phyloP scores from a whole-genome alignment of 2,888 invertebrate species.

The Thereva nobilitata region DNA sequence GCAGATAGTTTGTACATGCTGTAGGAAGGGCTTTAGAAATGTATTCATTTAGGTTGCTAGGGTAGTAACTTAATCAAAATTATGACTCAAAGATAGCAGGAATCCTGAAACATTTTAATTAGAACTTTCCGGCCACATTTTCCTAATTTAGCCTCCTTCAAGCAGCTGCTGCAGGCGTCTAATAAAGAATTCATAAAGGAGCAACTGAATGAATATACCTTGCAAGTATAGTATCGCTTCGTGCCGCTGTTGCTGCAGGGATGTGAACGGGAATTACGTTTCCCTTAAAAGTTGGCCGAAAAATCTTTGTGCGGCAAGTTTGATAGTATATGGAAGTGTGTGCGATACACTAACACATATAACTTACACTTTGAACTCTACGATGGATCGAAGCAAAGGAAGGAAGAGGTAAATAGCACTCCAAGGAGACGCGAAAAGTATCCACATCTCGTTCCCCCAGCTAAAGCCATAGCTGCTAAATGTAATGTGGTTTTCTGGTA shows the following conservation, averaged over 20 bases:
- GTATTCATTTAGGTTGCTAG: conserved; percentile 17
- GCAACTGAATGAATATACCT: neutral
- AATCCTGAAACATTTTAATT: conserved; percentile 33
- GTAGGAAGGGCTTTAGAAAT: neutral
- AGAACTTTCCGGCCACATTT: conserved; percentile 33
- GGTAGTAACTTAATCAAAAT: conserved; percentile 33
- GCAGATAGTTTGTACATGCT: too few relatives aligned
- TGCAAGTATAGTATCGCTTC: neutral
- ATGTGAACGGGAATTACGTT: neutral
- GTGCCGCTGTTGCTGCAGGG: neutral
- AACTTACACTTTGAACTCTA: neutral
- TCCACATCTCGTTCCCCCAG: neutral
- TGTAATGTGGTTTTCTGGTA: conserved; percentile 30
- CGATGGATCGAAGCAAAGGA: conserved; percentile 7
- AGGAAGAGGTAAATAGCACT: neutral
- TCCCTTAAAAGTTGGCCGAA: conserved; percentile 12
- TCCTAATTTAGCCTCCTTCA: conserved; percentile 28
- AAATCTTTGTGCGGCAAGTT: conserved; percentile 20
- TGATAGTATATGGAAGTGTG: neutral
- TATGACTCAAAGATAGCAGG: conserved; percentile 12
- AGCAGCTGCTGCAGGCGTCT: conserved; percentile 28
- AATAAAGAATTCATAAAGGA: conserved; percentile 34
- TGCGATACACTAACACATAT: neutral
- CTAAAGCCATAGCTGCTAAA: conserved; percentile 17
- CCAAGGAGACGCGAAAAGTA: conserved; percentile 18